Evolutionary conservation across 2,797 vertebrate species (phyloP), one percentile per base, ranked within the genome.

Genomic region (Ispidina lecontei): DNA sequence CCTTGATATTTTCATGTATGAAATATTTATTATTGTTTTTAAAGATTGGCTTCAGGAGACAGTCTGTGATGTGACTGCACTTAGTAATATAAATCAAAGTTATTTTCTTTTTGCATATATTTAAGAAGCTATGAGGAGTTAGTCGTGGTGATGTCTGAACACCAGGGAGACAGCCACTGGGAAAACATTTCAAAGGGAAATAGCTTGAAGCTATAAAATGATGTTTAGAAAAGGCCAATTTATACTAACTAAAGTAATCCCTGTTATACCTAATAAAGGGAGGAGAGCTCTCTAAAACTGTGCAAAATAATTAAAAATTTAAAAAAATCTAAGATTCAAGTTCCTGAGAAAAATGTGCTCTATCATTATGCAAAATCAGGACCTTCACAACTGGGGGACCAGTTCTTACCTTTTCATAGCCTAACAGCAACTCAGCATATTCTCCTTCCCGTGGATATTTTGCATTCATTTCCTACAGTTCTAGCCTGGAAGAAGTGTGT

Each of bases 11-110:
- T 89, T 87, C 69, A 80, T 89, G 56, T 64, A 60, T 92, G 81
- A 93, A 93, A 64, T 76, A 93, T 87, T 93, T 82, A 81, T 74
- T 84, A 51, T 14, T 87, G 31, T 60, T 91, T 87, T 85, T 89
- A 83, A 89, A 91, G 39, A 73, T 58, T 87, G 49, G 8, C 69
- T 94, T 94, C 39, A 67, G 88, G 69, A 93, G 54, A 29, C 71
- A 64, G 91, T 58, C 68, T 87, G 86, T 84, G 84, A 89, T 77
- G 43, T 73, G 78, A 46, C 55, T 87, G 58, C 44, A 25, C 82
- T 94, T 93, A 91, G 88, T 51, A 87, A 93, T 52, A 44, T 65
- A 79, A 92, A 84, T 78, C 56, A 33, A 73, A 67, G 60, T 86
- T 51, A 46, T 73, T 69, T 92, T 68, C 56, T 73, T 90, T 78